These are phyloP conservation scores for Lymantria dispar DNA, from an alignment of 2,888 invertebrate genomes.

Conservation along the genomic window DNA sequence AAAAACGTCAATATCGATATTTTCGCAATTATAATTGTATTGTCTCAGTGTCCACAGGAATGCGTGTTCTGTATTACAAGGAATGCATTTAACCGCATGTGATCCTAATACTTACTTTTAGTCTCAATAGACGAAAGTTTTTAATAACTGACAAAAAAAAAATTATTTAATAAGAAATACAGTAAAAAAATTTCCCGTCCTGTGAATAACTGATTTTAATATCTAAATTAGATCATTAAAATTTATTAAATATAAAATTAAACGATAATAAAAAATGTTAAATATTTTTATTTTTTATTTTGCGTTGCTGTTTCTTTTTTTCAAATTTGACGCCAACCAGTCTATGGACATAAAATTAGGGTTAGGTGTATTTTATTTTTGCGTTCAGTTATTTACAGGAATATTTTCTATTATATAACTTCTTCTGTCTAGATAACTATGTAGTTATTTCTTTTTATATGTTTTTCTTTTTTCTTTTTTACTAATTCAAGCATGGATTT, in stretches of 20 bases:
- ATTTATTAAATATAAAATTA: slow-evolving; percentile 8
- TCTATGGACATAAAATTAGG: slow-evolving; percentile 39
- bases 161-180: slow-evolving; percentile 20
- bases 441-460: slow-evolving; percentile 42
- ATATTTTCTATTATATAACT: slow-evolving; percentile 32
- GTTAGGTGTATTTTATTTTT: slow-evolving; percentile 10
- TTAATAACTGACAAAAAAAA: slow-evolving; percentile 12
- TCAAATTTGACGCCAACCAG: slow-evolving; percentile 42
- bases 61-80: slow-evolving; percentile 72
- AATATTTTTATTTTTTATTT: neutral
- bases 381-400: slow-evolving; percentile 75
- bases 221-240: slow-evolving; percentile 15
- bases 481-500: slow-evolving; percentile 81
- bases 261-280: neutral
- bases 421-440: slow-evolving; percentile 47
- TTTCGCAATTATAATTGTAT: slow-evolving; percentile 54
- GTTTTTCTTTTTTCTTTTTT: slow-evolving; percentile 56
- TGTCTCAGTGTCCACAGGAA: slow-evolving; percentile 76
- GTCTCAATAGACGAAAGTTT: slow-evolving; percentile 31
- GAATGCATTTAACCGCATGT: slow-evolving; percentile 70
- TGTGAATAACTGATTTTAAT: slow-evolving; percentile 73
- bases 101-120: slow-evolving; percentile 36
- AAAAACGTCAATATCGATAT: slow-evolving; percentile 37
- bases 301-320: slow-evolving; percentile 15
- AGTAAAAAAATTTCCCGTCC: slow-evolving; percentile 45